Base-by-base conservation (phyloP, 2,888 invertebrate species). In the Ectobius pallidus region DNA sequence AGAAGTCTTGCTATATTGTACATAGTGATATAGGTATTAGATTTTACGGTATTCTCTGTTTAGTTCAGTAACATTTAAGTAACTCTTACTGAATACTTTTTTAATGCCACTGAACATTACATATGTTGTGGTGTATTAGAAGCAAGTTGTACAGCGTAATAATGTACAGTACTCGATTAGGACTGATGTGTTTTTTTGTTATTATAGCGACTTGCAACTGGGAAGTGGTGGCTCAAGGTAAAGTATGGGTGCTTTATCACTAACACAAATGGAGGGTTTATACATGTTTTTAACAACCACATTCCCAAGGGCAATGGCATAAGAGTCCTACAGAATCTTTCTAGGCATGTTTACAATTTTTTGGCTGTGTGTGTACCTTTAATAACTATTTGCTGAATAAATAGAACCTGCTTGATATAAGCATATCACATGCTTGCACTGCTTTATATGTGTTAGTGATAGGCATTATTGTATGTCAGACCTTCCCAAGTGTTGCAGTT, bases 161-260 rank as follows among this genome's bases (percentile, higher is more conserved):
- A 25, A 11, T 55, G 22, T 16, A 32, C 39, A 30, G 61, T 70
- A 32, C 69, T 52, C 18, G 46, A 65, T 39, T 72, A 76, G 76
- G 73, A 76, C 76, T 76, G 76, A 76, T 72, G 20, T 74, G 55
- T 74, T 71, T 76, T 84, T 81, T 82, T 82, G 81, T 81, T 83
- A 82, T 86, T 87, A 82, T 88, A 88, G 87, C 87, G 86, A 83
- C 86, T 87, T 85, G 85, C 85, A 81, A 84, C 85, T 82, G 87
- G 87, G 81, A 88, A 87, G 84, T 86, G 86, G 85, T 87, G 86
- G 86, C 85, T 86, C 79, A 88, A 88, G 88, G 88, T 88, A 88
- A 87, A 81, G 81, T 79, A 80, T 79, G 77, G 76, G 76, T 75
- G 75, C 74, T 73, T 75, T 72, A 74, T 71, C 75, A 75, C 74